Percentiles rank a stretch among this genome's conserved stretches.
Conservation (phyloP, 2,113 vertebrate species). For the Elanoides forficatus region DNA sequence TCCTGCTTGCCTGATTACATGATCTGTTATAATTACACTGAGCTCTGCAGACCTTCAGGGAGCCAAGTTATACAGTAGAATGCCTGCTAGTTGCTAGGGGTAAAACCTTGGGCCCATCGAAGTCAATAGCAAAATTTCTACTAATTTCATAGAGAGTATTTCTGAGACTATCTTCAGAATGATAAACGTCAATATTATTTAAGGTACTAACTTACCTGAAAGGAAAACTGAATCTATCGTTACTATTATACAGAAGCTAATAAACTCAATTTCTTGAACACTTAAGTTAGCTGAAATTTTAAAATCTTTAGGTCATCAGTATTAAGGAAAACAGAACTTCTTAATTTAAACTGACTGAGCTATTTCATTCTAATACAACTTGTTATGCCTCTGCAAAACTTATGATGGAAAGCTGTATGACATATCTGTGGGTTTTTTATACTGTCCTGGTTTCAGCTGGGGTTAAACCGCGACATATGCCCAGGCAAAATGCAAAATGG, state of each 20-base stretch:
- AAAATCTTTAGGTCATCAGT: not conserved
- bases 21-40: conserved; percentile 29
- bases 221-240: conserved; percentile 13
- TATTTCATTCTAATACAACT: conserved; percentile 19
- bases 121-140: conserved; percentile 29
- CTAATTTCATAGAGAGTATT: conserved; percentile 22
- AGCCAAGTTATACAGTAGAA: conserved; percentile 37
- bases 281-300: conserved; percentile 3
- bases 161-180: not conserved
- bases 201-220: not conserved
- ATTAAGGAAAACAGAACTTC: not conserved
- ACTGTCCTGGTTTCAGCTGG: too few species aligned
- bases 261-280: not conserved
- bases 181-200: conserved; percentile 30
- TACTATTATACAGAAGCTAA: not conserved
- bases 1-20: conserved; percentile 43
- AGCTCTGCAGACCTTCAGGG: conserved; percentile 35
- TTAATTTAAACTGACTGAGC: not conserved
- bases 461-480: too few species aligned
- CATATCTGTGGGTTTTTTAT: not conserved
- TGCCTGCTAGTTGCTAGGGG: conserved; percentile 52
- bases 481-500: conserved; percentile 11
- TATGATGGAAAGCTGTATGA: not conserved
- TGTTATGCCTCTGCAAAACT: not conserved
- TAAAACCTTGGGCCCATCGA: not conserved